phyloP scores from a whole-genome alignment of 2,113 vertebrate genomes.

The Crocuta crocuta region DNA sequence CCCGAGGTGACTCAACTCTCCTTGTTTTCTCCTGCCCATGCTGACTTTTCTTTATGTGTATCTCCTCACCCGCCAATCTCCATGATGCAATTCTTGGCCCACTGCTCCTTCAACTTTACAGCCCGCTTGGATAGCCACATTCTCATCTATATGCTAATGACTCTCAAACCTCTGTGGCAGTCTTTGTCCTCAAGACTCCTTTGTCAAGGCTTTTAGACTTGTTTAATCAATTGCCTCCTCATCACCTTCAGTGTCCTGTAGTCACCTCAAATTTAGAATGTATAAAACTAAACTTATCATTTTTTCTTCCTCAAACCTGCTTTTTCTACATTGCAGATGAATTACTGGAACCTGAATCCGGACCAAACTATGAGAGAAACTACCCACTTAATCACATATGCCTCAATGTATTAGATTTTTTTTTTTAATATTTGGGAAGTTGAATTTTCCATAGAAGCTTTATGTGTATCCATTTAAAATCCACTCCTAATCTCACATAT shows the following conservation, averaged over 20 bases:
- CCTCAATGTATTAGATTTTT: background rate
- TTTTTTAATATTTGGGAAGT: background rate
- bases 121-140: too few species aligned
- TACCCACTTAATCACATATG: background rate
- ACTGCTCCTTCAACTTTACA: background rate
- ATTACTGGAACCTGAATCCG: background rate
- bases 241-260: background rate
- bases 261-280: background rate
- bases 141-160: slow-evolving; percentile 47
- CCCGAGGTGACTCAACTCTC: background rate
- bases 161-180: background rate
- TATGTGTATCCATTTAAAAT: slow-evolving; percentile 4
- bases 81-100: background rate
- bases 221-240: background rate
- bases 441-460: background rate
- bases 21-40: background rate
- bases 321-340: background rate
- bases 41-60: background rate
- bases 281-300: background rate
- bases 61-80: background rate
- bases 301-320: background rate
- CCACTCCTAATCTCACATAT: background rate
- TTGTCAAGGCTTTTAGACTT: background rate
- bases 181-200: background rate
- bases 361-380: background rate